Percentiles rank a stretch among this genome's conserved stretches.
Evolutionary conservation across 2,113 vertebrate species (phyloP).

Genomic region (Brachyistius frenatus): DNA sequence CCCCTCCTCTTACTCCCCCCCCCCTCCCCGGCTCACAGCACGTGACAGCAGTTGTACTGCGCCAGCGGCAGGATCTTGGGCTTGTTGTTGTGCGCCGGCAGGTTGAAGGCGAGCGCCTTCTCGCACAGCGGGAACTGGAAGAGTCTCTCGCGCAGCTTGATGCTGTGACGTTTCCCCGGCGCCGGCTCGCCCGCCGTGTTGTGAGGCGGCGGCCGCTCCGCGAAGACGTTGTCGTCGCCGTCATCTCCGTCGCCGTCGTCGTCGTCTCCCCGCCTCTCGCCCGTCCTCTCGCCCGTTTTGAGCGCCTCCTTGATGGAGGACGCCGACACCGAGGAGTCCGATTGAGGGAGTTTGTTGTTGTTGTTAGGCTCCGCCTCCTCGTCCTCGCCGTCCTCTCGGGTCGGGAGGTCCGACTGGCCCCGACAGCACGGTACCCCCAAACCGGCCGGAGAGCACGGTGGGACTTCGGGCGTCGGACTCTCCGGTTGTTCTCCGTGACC

Average conservation of each 20-base stretch:
- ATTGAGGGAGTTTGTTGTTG: constrained; percentile 60
- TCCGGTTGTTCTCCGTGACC: constrained; percentile 43
- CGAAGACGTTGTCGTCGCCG: constrained; percentile 46
- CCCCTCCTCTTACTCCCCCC: neutral
- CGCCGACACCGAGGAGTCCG: constrained; percentile 22
- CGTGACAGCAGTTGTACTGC: constrained; percentile 93
- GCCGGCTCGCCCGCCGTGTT: constrained; percentile 63
- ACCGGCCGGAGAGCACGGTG: constrained; percentile 25
- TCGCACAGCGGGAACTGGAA: constrained; percentile 87
- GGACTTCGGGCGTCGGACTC: constrained; percentile 31
- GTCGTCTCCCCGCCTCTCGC: constrained; percentile 6
- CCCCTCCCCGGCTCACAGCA: constrained; percentile 78
- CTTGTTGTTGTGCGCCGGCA: constrained; percentile 86
- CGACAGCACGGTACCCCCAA: constrained; percentile 75
- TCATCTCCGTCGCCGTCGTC: constrained; percentile 28
- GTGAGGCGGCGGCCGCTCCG: constrained; percentile 48
- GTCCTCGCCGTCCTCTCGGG: neutral
- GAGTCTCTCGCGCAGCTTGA: constrained; percentile 84
- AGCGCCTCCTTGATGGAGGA: constrained; percentile 53
- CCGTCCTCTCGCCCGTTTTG: neutral
- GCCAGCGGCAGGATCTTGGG: constrained; percentile 89
- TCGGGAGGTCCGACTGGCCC: constrained; percentile 44
- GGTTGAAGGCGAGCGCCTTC: constrained; percentile 86
- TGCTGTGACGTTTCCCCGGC: constrained; percentile 84
- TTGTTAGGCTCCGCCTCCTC: constrained; percentile 75